These are phyloP conservation scores for Rhagoletis zephyria DNA, from an alignment of 1,140 invertebrate genomes.

Conservation along the genomic window DNA sequence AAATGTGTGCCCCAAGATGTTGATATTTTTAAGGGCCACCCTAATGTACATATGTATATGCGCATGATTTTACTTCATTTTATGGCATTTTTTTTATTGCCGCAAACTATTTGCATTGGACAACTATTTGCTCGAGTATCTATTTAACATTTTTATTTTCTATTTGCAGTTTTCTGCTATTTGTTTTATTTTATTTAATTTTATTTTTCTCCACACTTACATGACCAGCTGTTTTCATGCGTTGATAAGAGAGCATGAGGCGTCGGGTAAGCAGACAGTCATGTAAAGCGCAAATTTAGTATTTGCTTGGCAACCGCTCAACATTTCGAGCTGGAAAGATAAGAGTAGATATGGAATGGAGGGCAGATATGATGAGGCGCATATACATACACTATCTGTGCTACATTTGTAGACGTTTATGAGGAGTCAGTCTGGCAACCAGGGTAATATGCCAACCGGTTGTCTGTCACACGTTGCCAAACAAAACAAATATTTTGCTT, in stretches of 20 bases:
- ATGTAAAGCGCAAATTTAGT: slow-evolving; percentile 8
- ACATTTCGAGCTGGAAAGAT: background rate
- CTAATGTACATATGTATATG: background rate
- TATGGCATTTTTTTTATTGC: background rate
- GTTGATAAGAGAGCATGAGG: background rate
- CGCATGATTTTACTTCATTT: background rate
- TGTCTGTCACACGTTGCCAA: slow-evolving; percentile 13
- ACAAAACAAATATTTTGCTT: slow-evolving; percentile 35
- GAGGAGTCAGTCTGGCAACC: background rate
- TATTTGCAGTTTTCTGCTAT: background rate
- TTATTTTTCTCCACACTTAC: background rate
- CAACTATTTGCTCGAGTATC: background rate
- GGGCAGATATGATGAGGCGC: background rate
- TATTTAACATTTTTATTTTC: background rate
- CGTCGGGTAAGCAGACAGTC: background rate
- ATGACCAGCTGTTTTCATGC: slow-evolving; percentile 23
- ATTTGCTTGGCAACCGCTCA: background rate
- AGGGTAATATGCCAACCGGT: background rate
- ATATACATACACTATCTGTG: background rate
- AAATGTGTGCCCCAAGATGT: too few relatives aligned
- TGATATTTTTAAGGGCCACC: too few relatives aligned
- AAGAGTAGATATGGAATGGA: background rate
- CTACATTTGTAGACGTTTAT: background rate
- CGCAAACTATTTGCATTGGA: background rate
- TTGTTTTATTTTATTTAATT: background rate